A percentile compares a stretch with the other conserved stretches of the same genome.
Conservation (phyloP, 2,113 vertebrate genomes). For the Pygoscelis antarcticus region DNA sequence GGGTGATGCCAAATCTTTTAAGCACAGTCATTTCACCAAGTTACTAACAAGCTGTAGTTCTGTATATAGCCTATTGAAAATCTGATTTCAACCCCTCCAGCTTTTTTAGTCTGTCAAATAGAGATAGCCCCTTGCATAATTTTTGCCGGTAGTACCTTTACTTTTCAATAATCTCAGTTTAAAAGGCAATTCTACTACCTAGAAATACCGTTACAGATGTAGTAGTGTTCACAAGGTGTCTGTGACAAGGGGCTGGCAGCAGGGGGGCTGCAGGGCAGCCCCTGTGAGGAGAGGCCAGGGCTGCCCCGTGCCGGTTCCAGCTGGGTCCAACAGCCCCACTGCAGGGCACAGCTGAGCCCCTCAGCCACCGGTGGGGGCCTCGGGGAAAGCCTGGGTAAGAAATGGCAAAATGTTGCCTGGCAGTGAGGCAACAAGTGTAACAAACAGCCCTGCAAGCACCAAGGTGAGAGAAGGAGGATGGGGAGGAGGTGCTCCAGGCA, state of each 20-base stretch:
- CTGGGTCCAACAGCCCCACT: not conserved
- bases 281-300: fast-evolving
- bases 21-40: not conserved
- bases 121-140: not conserved
- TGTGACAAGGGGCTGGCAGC: fast-evolving
- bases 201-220: fast-evolving
- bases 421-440: not conserved
- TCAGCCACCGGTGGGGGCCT: fast-evolving
- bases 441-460: not conserved
- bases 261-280: not conserved
- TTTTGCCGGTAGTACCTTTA: not conserved
- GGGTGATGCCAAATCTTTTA: not conserved
- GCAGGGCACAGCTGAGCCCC: not conserved
- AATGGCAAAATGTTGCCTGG: not conserved
- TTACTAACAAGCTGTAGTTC: not conserved
- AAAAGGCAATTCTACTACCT: not conserved
- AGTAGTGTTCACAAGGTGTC: fast-evolving
- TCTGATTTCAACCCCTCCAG: fast-evolving
- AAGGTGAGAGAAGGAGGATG: too few species aligned
- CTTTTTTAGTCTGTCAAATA: not conserved
- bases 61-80: not conserved
- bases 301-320: not conserved
- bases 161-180: not conserved
- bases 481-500: too few species aligned
- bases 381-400: not conserved